Percentiles rank a stretch among this genome's conserved stretches.
phyloP scores from a whole-genome alignment of 2,113 vertebrate genomes.

The Hemichromis elongatus region DNA sequence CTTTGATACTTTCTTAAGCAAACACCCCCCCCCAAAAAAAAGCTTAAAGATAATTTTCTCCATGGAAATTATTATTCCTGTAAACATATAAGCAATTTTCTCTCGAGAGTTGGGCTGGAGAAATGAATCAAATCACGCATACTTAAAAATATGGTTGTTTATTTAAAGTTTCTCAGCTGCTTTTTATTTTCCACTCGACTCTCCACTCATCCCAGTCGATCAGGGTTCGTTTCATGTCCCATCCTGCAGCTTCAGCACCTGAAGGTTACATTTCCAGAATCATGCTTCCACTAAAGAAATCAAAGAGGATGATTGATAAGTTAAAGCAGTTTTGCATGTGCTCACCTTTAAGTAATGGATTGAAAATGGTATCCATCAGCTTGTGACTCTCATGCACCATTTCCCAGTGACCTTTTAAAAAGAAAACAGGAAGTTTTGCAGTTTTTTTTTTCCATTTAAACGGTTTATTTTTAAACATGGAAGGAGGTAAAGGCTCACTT shows the following conservation, averaged over 20 bases:
- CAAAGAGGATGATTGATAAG: not conserved
- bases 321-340: not conserved
- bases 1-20: not conserved
- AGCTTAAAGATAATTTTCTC: not conserved
- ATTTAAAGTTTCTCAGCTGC: conserved; percentile 25
- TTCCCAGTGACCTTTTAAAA: conserved; percentile 56
- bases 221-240: conserved; percentile 77
- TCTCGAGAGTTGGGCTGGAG: not conserved
- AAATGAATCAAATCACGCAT: not conserved
- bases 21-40: not conserved
- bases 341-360: conserved; percentile 76
- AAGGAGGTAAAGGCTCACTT: conserved; percentile 20
- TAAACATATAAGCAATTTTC: not conserved
- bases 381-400: conserved; percentile 72
- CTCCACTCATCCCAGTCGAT: conserved; percentile 86
- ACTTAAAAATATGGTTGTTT: not conserved
- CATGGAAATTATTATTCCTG: not conserved
- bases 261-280: not conserved
- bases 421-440: not conserved
- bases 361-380: conserved; percentile 72
- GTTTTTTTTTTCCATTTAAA: not conserved
- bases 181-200: conserved; percentile 73
- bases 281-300: not conserved
- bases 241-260: conserved; percentile 75
- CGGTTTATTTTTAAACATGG: not conserved